Percentiles rank a stretch among this genome's conserved stretches.
These are phyloP conservation scores for Drosophila sturtevanti DNA, from an alignment of 1,140 invertebrate species.

Conservation along the genomic window DNA sequence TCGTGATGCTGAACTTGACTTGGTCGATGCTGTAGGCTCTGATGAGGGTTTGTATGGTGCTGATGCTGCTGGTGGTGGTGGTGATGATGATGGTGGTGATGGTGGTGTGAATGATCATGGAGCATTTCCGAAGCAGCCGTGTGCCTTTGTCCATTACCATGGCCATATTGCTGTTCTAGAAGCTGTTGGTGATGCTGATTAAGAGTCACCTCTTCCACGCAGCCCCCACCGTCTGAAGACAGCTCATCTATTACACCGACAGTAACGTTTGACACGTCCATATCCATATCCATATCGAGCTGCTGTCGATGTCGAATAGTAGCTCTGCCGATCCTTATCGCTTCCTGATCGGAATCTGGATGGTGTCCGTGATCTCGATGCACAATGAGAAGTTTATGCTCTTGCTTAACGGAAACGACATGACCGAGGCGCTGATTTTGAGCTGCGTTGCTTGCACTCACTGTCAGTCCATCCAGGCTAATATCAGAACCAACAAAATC, in stretches of 20 bases:
- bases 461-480: slow-evolving; percentile 61
- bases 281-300: slow-evolving; percentile 28
- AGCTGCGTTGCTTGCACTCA: slow-evolving; percentile 25
- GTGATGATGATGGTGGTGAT: slow-evolving; percentile 36
- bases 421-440: slow-evolving; percentile 26
- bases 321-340: background rate
- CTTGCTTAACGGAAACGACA: slow-evolving; percentile 64
- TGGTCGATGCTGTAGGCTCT: slow-evolving; percentile 37
- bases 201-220: slow-evolving; percentile 65
- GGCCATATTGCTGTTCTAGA: slow-evolving; percentile 43
- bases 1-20: slow-evolving; percentile 67
- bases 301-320: slow-evolving; percentile 1
- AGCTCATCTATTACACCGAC: slow-evolving; percentile 55
- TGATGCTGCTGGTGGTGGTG: slow-evolving; percentile 40
- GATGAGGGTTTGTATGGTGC: slow-evolving; percentile 16
- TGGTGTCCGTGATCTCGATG: slow-evolving; percentile 37
- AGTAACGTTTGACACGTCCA: slow-evolving; percentile 43
- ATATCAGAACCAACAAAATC: slow-evolving; percentile 66
- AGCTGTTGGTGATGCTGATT: slow-evolving; percentile 73
- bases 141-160: slow-evolving; percentile 2
- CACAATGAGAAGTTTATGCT: slow-evolving; percentile 63
- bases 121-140: slow-evolving; percentile 8
- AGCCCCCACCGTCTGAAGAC: slow-evolving; percentile 54
- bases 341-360: slow-evolving; percentile 13
- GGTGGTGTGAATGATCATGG: slow-evolving; percentile 32